phyloP scores from a whole-genome alignment of 2,888 invertebrate genomes.

The Melinaea marsaeus region DNA sequence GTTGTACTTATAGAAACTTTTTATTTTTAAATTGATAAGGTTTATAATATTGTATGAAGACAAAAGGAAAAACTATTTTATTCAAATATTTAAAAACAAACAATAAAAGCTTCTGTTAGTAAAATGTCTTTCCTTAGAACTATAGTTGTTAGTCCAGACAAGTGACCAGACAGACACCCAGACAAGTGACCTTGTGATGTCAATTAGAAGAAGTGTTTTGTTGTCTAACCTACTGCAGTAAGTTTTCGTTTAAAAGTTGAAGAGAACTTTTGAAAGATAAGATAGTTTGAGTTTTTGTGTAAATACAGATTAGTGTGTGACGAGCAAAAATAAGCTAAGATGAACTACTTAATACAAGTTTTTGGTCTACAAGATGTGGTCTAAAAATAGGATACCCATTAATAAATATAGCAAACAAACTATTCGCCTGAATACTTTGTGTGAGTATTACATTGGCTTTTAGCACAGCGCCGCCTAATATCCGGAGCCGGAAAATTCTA shows the following conservation, averaged over 20 bases:
- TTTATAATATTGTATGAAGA: too few species aligned
- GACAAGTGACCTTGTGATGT: neutral
- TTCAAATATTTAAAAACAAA: neutral
- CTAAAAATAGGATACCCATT: too few species aligned
- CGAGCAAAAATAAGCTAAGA: too few species aligned
- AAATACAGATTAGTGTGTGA: neutral
- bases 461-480: constrained; percentile 18
- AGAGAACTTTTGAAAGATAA: neutral
- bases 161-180: too few species aligned
- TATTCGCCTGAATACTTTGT: too few species aligned
- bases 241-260: neutral
- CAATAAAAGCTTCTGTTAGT: neutral
- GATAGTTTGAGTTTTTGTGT: neutral
- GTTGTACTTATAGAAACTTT: neutral
- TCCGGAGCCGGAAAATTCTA: constrained; percentile 9
- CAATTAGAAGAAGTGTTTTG: constrained; percentile 2
- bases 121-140: neutral
- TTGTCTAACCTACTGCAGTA: neutral
- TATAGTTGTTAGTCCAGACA: constrained; percentile 1
- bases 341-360: too few species aligned
- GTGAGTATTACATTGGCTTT: too few species aligned
- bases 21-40: too few species aligned
- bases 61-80: too few species aligned
- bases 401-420: too few species aligned
- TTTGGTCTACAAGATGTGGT: too few species aligned